Evolutionary conservation across 2,888 invertebrate species (phyloP), one percentile per base, ranked within the genome.

Genomic region (Timema cristinae): DNA sequence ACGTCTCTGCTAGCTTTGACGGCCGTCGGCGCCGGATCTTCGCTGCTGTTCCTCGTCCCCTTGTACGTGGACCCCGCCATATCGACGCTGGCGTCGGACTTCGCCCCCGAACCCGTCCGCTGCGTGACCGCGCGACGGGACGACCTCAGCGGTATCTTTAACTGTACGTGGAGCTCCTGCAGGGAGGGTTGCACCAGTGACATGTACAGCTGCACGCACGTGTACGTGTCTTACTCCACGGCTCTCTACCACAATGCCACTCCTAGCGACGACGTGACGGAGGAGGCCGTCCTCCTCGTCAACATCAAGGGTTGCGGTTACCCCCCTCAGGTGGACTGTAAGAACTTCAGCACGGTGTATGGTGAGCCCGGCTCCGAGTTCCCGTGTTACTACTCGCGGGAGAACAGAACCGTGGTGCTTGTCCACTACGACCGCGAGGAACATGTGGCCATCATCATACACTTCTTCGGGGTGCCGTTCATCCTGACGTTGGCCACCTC

Each of bases 251-350:
- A 73, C 49, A 68, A 9, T 68, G 67, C 51, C 50, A 52, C 67
- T 69, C 13, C 61, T 75, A 70, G 67, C 54, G 75, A 75, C 32
- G 71, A 73, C 54, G 59, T 49, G 75, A 85, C 86, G 83, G 84
- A 86, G 50, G 87, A 88, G 68, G 89, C 89, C 6, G 86, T 88
- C 61, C 83, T 93, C 67, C 86, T 90, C 80, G 91, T 92, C 70
- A 93, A 93, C 82, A 91, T 92, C 79, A 93, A 92, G 80, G 93
- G 93, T 71, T 93, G 93, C 81, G 93, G 93, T 9, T 93, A 92
- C 80, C 93, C 93, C 13, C 93, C 93, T 56, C 83, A 85, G 67
- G 91, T 93, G 72, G 88, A 90, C 78, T 93, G 93, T 82, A 86
- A 87, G 76, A 91, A 91, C 80, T 93, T 92, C 81, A 90, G 91